Base-by-base conservation (phyloP, 2,113 vertebrate genomes). In the Prionailurus bengalensis region DNA sequence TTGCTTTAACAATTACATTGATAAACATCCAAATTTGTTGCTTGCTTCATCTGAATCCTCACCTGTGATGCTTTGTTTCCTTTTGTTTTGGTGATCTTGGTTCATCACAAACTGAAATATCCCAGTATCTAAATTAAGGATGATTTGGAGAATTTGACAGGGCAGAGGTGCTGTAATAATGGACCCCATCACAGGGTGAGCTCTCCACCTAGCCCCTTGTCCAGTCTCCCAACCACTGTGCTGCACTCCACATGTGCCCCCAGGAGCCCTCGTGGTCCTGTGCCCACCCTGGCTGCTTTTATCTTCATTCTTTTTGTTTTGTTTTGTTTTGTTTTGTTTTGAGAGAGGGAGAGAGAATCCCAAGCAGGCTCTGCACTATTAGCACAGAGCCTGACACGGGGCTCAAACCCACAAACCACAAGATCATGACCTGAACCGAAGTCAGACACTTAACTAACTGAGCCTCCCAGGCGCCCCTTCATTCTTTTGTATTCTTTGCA, bases 181-280 rank as follows among this genome's bases (percentile, higher is more conserved):
- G 42, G 74, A 48, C 7, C 63, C 42, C 51, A 3, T 25, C 39
- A 0, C 5, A 17, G 16, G 55, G 27, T 2, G 3, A 79, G 33
- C 29, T 3, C 31, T 4, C 23, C 58, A 0, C 70, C 8, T 0
- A 1, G 39, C 48, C 76, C 1, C 7, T 16, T 48, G 31, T 23
- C 21, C 65, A 27, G 65, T 9, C 53, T 68, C 45, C 58, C 51
- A 21, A 3, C 39, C 19, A 1, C 36, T 27, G 48, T 19, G 29
- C 61, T 19, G 51, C 31, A 48, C 63, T 36, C 21, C 3, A 45
- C 29, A 2, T 65, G 45, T 48, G 48, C 48, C 61, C 48, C 5
- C 9, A 36, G 87, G 51, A 73, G 6, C 29, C 31, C 13, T 31
- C 5, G 0, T 4, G 31, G 84, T 51, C 42, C 82, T 48, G 4